phyloP scores from a whole-genome alignment of 2,113 vertebrate species.

The Plecotus auritus region DNA sequence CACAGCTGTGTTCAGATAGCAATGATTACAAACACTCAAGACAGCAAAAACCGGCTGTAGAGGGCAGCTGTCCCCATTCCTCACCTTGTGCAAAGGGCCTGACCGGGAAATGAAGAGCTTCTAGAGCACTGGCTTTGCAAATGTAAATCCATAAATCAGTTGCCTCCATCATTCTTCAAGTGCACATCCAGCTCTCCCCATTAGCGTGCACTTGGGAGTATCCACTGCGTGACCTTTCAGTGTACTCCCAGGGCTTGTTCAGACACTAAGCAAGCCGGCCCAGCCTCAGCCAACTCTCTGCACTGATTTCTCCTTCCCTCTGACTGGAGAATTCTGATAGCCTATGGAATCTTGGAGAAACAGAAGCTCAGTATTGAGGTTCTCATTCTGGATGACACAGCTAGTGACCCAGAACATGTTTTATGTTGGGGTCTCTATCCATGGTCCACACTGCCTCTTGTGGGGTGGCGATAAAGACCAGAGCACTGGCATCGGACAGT shows the following conservation, averaged over 20 bases:
- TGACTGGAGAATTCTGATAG: neutral
- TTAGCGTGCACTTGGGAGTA: neutral
- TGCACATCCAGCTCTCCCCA: neutral
- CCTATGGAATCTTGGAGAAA: neutral
- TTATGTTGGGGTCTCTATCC: neutral
- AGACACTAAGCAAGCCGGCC: neutral
- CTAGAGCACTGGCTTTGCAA: neutral
- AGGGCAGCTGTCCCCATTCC: neutral
- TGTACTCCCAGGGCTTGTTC: neutral
- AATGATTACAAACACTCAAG: neutral
- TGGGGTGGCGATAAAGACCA: neutral
- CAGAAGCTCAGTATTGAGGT: neutral
- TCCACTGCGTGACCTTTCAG: neutral
- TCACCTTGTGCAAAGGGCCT: neutral
- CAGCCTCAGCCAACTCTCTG: neutral
- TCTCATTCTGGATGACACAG: neutral
- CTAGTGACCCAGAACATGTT: neutral
- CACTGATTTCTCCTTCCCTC: neutral
- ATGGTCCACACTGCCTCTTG: neutral
- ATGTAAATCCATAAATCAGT: neutral
- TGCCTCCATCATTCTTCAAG: neutral
- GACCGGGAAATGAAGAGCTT: neutral
- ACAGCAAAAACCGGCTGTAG: neutral
- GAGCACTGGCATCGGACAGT: fast-evolving
- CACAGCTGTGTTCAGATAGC: neutral